A percentile compares a stretch with the other conserved stretches of the same genome.
Conservation (phyloP, 2,888 invertebrate genomes). For the Lasioglossum marginatum region DNA sequence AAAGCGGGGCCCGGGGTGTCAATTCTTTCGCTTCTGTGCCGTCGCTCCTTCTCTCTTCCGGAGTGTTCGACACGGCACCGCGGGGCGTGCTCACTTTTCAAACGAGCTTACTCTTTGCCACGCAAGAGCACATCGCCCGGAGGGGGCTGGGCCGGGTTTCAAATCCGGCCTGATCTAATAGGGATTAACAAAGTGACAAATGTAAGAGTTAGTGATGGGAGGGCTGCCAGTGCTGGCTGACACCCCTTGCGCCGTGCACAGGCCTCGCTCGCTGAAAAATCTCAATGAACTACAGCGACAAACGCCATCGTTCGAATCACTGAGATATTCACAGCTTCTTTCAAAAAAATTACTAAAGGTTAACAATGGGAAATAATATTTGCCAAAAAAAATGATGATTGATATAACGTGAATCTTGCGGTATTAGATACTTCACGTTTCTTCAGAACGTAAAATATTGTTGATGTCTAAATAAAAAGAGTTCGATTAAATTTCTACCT, state of each 20-base stretch:
- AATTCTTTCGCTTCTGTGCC: slow-evolving; percentile 54
- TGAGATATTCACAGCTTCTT: too few species aligned
- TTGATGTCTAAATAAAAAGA: too few species aligned
- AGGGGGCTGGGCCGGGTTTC: slow-evolving; percentile 71
- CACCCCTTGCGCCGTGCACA: slow-evolving; percentile 45
- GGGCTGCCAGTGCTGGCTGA: slow-evolving; percentile 42
- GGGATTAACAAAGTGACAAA: slow-evolving; percentile 83
- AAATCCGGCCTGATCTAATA: slow-evolving; percentile 83
- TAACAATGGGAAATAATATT: too few species aligned
- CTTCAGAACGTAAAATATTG: too few species aligned
- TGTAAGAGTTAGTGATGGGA: slow-evolving; percentile 82
- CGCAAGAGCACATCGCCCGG: slow-evolving; percentile 71
- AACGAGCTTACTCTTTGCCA: slow-evolving; percentile 82
- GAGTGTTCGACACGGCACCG: slow-evolving; percentile 69
- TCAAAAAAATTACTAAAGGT: too few species aligned
- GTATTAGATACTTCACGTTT: too few species aligned
- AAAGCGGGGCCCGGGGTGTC: slow-evolving; percentile 55
- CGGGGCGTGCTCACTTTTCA: slow-evolving; percentile 80
- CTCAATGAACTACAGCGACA: slow-evolving; percentile 42
- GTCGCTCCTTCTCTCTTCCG: slow-evolving; percentile 57
- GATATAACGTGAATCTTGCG: too few species aligned
- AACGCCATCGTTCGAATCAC: too few species aligned
- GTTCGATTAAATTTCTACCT: too few species aligned
- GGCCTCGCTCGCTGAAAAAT: slow-evolving; percentile 40
- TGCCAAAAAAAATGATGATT: too few species aligned